phyloP scores from a whole-genome alignment of 2,797 vertebrate genomes.

The Sebastes jordani region DNA sequence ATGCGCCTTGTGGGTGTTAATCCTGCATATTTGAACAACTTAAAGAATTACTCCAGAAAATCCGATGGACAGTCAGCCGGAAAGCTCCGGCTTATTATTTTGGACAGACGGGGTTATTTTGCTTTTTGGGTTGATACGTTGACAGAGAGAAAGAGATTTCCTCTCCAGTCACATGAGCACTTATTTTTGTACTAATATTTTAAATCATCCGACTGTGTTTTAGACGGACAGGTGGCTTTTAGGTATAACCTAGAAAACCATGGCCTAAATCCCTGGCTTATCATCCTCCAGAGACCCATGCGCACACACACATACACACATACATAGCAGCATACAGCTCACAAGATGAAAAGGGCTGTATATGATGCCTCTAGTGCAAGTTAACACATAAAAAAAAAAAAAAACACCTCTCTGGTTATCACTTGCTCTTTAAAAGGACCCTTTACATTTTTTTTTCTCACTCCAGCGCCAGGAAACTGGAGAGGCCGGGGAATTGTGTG shows the following conservation, averaged over 20 bases:
- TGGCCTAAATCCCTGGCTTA: slow-evolving; percentile 68
- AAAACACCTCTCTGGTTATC: slow-evolving; percentile 16
- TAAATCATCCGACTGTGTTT: slow-evolving; percentile 51
- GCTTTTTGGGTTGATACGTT: neutral
- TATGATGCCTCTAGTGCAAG: slow-evolving; percentile 51
- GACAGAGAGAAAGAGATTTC: slow-evolving; percentile 11
- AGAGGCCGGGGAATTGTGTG: slow-evolving; percentile 39
- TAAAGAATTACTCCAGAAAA: slow-evolving; percentile 9
- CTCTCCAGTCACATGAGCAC: slow-evolving; percentile 41
- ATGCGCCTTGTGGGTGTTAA: neutral
- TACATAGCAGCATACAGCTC: neutral
- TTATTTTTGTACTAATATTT: slow-evolving; percentile 56
- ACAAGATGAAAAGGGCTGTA: slow-evolving; percentile 44
- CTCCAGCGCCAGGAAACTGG: slow-evolving; percentile 29
- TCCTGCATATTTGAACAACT: slow-evolving; percentile 12
- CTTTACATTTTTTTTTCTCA: slow-evolving; percentile 24
- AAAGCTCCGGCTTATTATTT: slow-evolving; percentile 20
- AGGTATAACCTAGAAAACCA: slow-evolving; percentile 68
- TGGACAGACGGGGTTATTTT: neutral
- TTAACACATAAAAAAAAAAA: slow-evolving; percentile 14
- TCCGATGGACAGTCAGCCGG: slow-evolving; percentile 5
- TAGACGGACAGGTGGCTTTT: slow-evolving; percentile 70
- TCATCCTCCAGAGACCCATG: slow-evolving; percentile 39
- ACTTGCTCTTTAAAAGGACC: slow-evolving; percentile 18
- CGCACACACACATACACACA: neutral